Conservation (phyloP, 2,888 invertebrate genomes). For the Drosophila rubida region DNA sequence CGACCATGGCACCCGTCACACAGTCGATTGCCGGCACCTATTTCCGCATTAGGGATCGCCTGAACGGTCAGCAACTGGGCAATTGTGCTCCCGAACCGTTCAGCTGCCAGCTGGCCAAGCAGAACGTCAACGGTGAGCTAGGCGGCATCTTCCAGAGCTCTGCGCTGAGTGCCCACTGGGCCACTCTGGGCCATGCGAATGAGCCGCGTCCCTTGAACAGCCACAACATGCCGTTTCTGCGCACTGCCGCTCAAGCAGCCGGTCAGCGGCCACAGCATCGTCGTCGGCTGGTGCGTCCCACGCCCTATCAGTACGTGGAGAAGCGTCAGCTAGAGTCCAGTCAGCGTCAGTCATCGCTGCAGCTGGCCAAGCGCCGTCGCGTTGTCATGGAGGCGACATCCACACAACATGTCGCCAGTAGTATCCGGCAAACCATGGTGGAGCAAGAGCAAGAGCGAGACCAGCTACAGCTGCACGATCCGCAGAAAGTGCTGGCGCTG, state of each 20-base stretch:
- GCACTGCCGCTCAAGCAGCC: conserved; percentile 65
- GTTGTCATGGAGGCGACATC: no score
- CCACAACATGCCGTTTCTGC: conserved; percentile 81
- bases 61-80: conserved; percentile 47
- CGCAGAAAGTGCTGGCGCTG: conserved; percentile 9
- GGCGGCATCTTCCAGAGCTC: conserved; percentile 82
- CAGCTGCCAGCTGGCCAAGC: conserved; percentile 81
- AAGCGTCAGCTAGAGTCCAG: conserved; percentile 62
- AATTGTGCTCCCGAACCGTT: conserved; percentile 75
- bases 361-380: conserved; percentile 43
- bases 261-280: conserved; percentile 12
- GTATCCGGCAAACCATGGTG: not conserved
- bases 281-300: conserved; percentile 71
- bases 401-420: not conserved
- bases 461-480: not conserved
- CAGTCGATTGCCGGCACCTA: conserved; percentile 81
- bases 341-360: conserved; percentile 8
- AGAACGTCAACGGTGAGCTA: conserved; percentile 74
- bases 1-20: conserved; percentile 83
- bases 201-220: conserved; percentile 48
- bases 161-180: conserved; percentile 80
- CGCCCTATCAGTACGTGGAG: conserved; percentile 58
- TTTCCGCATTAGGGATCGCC: conserved; percentile 77
- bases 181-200: conserved; percentile 60
- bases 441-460: not conserved